Evolutionary conservation across 2,888 invertebrate genomes (phyloP).

Genomic region (Drosophila neotestacea): DNA sequence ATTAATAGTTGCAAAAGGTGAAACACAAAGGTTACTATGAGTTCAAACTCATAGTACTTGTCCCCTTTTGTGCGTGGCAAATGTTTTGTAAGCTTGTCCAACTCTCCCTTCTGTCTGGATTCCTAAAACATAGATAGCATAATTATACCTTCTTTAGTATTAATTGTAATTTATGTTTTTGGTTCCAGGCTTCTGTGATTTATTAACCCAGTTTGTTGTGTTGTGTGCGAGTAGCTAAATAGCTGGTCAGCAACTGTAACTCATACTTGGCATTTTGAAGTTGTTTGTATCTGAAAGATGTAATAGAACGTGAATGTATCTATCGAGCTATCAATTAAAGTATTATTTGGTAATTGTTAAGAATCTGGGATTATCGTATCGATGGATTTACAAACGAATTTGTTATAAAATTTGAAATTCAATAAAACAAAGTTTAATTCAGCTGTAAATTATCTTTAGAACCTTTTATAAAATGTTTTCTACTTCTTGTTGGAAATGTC

Average conservation of each 20-base stretch:
- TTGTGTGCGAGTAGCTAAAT: neutral
- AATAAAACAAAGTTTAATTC: too few relatives aligned
- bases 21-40: slow-evolving; percentile 51
- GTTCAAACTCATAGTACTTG: neutral
- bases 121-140: slow-evolving; percentile 50
- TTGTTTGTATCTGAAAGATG: neutral
- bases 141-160: slow-evolving; percentile 62
- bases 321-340: slow-evolving; percentile 5
- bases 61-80: slow-evolving; percentile 15
- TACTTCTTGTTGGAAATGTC: too few relatives aligned
- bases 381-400: too few relatives aligned
- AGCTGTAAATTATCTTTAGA: too few relatives aligned
- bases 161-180: slow-evolving; percentile 72
- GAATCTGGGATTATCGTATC: too few relatives aligned
- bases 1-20: slow-evolving; percentile 74
- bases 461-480: too few relatives aligned
- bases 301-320: neutral
- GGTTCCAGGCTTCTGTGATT: slow-evolving; percentile 51
- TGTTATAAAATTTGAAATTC: too few relatives aligned
- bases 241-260: slow-evolving; percentile 7
- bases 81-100: slow-evolving; percentile 35
- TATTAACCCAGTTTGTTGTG: slow-evolving; percentile 36
- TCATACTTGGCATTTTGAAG: slow-evolving; percentile 8
- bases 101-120: slow-evolving; percentile 12
- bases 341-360: too few relatives aligned